Evolutionary conservation across 2,797 vertebrate genomes (phyloP).

Genomic region (Nyctibius grandis): DNA sequence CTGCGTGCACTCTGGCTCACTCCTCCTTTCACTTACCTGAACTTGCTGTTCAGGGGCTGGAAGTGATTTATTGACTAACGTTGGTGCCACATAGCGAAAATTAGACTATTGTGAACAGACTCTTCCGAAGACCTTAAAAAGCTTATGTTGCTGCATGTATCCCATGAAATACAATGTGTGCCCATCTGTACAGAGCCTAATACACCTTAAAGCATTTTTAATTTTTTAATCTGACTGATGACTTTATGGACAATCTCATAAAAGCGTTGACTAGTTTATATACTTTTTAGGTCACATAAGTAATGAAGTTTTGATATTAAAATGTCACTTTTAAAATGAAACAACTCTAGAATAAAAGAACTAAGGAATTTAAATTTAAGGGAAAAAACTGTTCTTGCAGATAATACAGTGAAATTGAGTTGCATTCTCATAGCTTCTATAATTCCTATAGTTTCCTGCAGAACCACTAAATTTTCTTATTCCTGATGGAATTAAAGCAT

Average conservation of each 20-base stretch:
- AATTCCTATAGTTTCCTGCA: neutral
- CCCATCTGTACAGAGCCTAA: neutral
- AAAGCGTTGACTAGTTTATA: neutral
- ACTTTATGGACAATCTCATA: neutral
- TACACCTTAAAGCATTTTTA: neutral
- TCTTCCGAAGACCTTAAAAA: neutral
- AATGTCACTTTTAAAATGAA: neutral
- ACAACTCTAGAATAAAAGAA: neutral
- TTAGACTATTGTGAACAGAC: neutral
- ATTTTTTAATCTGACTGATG: neutral
- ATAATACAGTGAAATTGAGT: neutral
- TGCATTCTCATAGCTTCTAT: neutral
- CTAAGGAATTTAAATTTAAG: neutral
- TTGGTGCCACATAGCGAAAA: accelerated
- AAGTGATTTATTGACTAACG: neutral
- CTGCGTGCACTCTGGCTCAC: accelerated
- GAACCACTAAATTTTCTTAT: neutral
- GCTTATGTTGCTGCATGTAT: neutral
- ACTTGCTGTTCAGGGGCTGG: neutral
- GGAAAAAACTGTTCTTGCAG: neutral
- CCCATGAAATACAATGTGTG: neutral
- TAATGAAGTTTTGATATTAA: neutral
- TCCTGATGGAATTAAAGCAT: neutral
- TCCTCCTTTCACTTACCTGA: no score
- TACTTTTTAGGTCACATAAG: neutral